Conservation (phyloP, 2,888 invertebrate species). For the Limnephilus auricula region DNA sequence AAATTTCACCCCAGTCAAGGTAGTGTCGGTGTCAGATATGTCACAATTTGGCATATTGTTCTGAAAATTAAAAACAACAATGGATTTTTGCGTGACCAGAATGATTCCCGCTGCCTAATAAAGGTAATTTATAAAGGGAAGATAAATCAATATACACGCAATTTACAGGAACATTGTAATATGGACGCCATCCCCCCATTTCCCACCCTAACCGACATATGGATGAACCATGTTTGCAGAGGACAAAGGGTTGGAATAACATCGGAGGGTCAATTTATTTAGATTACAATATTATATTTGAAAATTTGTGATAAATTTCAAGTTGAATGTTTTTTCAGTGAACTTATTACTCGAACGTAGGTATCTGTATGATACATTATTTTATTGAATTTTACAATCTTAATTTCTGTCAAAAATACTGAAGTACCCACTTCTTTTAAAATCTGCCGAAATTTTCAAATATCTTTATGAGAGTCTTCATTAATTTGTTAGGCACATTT, state of each 20-base stretch:
- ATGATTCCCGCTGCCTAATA: slow-evolving; percentile 45
- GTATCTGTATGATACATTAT: too few species aligned
- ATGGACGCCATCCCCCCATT: neutral
- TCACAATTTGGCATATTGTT: slow-evolving; percentile 48
- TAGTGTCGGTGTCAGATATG: slow-evolving; percentile 7
- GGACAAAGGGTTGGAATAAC: slow-evolving; percentile 33
- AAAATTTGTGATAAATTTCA: neutral
- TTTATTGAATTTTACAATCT: neutral
- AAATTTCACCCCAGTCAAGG: neutral
- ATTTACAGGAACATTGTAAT: slow-evolving; percentile 38
- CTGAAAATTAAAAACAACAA: slow-evolving; percentile 50
- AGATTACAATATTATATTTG: neutral
- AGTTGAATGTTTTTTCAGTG: neutral
- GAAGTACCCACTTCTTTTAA: neutral
- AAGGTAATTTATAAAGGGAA: slow-evolving; percentile 48
- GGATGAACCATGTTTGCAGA: slow-evolving; percentile 16
- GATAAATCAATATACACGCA: slow-evolving; percentile 59
- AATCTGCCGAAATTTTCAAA: neutral
- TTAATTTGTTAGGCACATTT: slow-evolving; percentile 5
- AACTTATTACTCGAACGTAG: neutral
- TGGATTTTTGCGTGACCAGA: slow-evolving; percentile 43
- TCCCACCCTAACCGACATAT: neutral
- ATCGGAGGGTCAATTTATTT: neutral
- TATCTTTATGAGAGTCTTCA: slow-evolving; percentile 2
- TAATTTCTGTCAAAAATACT: neutral